Percentiles rank a stretch among this genome's conserved stretches.
Evolutionary conservation across 1,140 invertebrate species (phyloP).

Genomic region (Oryctes rhinoceros): DNA sequence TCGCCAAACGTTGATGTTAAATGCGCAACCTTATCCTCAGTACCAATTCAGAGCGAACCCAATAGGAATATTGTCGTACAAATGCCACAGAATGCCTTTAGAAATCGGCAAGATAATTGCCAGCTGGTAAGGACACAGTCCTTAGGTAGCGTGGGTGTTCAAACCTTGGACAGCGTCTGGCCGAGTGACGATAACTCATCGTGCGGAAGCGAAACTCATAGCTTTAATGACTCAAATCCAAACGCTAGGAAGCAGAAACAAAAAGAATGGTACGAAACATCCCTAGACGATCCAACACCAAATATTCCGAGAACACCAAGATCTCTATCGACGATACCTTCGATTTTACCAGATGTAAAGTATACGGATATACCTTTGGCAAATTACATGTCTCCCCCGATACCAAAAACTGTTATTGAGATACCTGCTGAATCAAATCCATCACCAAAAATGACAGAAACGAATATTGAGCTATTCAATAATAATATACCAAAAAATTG

Average conservation of each 20-base stretch:
- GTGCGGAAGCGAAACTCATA: slow-evolving; percentile 57
- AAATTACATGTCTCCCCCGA: slow-evolving; percentile 49
- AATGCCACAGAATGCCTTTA: slow-evolving; percentile 59
- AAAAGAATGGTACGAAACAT: slow-evolving; percentile 64
- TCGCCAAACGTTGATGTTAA: slow-evolving; percentile 55
- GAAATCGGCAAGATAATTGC: slow-evolving; percentile 64
- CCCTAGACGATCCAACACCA: slow-evolving; percentile 62
- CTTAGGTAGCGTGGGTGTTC: slow-evolving; percentile 68
- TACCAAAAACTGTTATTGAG: slow-evolving; percentile 56
- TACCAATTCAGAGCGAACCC: slow-evolving; percentile 52
- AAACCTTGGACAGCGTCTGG: slow-evolving; percentile 59
- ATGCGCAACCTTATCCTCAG: slow-evolving; percentile 51
- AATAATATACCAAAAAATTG: slow-evolving; percentile 77
- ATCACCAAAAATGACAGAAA: slow-evolving; percentile 56
- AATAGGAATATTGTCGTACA: slow-evolving; percentile 49
- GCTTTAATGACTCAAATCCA: slow-evolving; percentile 53
- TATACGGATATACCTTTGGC: slow-evolving; percentile 46
- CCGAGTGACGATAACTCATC: slow-evolving; percentile 58
- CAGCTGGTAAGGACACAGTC: slow-evolving; percentile 68
- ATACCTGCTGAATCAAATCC: slow-evolving; percentile 56
- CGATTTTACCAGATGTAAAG: slow-evolving; percentile 50
- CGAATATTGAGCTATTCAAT: slow-evolving; percentile 59
- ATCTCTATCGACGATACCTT: slow-evolving; percentile 60
- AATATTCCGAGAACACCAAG: slow-evolving; percentile 50
- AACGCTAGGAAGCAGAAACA: slow-evolving; percentile 58